Evolutionary conservation across 2,888 invertebrate genomes (phyloP), one percentile per base, ranked within the genome.

Genomic region (Tillus elongatus): DNA sequence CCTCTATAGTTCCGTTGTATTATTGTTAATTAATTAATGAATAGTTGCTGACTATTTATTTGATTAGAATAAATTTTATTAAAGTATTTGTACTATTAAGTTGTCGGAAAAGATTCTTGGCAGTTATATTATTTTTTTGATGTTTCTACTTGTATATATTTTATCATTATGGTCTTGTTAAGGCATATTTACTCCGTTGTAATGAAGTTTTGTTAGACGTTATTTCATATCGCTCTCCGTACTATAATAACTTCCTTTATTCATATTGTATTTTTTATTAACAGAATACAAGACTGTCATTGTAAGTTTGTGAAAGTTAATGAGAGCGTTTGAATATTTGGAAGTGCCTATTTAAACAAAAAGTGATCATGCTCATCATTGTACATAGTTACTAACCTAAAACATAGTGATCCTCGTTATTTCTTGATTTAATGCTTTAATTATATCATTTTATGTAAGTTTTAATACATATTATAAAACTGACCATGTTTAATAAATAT

Each of bases 341-440:
- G 42, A 52, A 53, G 53, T 53, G 53, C 53, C 52, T 53, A 45
- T 40, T 40, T 36, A 41, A 13, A 39, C 39, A 44, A 31, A n/a
- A n/a, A n/a, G n/a, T 39, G 24, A 30, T 31, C 36, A 45, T 45
- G 47, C 47, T 47, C 47, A 47, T 37, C 10, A 11, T 49, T 49
- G 50, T 48, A 43, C 16, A 45, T 49, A 49, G 49, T 37, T 47
- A 49, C 41, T 46, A 47, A 44, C 42, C 16, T 35, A 42, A 36
- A 38, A 40, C 36, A 40, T 32, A 42, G 46, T 41, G n/a, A n/a
- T n/a, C n/a, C n/a, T 40, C 40, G 41, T 44, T 46, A 47, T 48
- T 51, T 51, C 50, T 52, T 44, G 51, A 51, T 48, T 52, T 44
- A 50, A 51, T 49, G 53, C 53, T 53, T 53, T 53, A 51, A 50